Percentiles rank a stretch among this genome's conserved stretches.
These are phyloP conservation scores for Adelges cooleyi DNA, from an alignment of 1,140 invertebrate genomes.

Conservation along the genomic window DNA sequence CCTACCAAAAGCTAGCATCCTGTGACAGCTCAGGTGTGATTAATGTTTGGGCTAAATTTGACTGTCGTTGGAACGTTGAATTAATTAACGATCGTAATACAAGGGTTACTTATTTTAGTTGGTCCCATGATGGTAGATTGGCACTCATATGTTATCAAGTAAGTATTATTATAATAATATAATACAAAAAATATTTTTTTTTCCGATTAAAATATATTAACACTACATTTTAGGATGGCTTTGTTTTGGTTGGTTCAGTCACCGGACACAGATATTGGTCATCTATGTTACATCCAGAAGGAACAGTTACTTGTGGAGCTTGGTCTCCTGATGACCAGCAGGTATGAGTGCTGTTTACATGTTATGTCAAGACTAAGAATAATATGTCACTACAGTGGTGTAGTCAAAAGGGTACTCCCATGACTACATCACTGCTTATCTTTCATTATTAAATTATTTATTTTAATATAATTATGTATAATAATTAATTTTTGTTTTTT, in stretches of 20 bases:
- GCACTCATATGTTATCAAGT: slow-evolving; percentile 95
- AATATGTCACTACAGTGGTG: no score
- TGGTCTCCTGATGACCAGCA: slow-evolving; percentile 97
- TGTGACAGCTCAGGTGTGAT: slow-evolving; percentile 97
- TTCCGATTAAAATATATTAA: background rate
- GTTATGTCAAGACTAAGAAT: no score
- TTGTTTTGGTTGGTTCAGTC: slow-evolving; percentile 90
- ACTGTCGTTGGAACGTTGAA: slow-evolving; percentile 97
- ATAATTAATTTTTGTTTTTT: no score
- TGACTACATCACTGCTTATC: no score
- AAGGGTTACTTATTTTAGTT: slow-evolving; percentile 91
- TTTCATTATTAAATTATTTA: no score
- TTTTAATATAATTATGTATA: slow-evolving; percentile 2
- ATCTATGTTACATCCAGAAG: slow-evolving; percentile 87
- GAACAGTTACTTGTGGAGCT: slow-evolving; percentile 86
- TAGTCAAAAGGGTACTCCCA: no score
- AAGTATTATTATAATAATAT: slow-evolving; percentile 34
- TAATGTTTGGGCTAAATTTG: slow-evolving; percentile 99
- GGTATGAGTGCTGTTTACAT: no score
- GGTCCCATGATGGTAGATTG: slow-evolving; percentile 97
- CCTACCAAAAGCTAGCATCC: slow-evolving; percentile 94
- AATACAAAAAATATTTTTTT: background rate
- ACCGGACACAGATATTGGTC: slow-evolving; percentile 97
- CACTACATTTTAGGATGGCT: slow-evolving; percentile 65
- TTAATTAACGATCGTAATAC: slow-evolving; percentile 95